These are phyloP conservation scores for Myzus persicae DNA, from an alignment of 1,140 invertebrate genomes.

Conservation along the genomic window DNA sequence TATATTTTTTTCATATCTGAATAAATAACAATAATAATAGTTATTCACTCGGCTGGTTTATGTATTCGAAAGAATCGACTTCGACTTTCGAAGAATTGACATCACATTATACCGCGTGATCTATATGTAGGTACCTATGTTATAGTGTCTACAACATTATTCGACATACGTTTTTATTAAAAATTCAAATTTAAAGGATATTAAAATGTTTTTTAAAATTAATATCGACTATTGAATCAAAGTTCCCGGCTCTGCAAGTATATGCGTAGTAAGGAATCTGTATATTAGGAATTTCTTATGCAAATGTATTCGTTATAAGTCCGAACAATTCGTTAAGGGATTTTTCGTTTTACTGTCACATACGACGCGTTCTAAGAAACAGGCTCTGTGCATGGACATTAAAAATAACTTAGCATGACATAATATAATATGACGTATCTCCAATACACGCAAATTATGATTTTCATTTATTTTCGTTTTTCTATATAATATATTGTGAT, in stretches of 20 bases:
- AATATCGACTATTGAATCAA: background rate
- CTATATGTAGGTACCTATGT: background rate
- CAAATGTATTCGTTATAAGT: background rate
- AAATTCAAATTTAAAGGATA: background rate
- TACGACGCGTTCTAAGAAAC: background rate
- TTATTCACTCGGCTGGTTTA: background rate
- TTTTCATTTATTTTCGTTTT: background rate
- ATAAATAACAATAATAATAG: constrained; percentile 6
- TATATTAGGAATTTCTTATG: background rate
- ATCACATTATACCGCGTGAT: background rate
- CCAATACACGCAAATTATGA: background rate
- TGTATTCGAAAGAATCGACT: background rate
- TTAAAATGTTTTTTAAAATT: background rate
- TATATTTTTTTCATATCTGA: background rate
- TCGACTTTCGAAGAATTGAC: background rate
- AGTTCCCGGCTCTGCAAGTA: background rate
- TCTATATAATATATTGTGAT: background rate
- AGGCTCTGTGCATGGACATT: background rate
- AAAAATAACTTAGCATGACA: background rate
- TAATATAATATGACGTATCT: background rate
- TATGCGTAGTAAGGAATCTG: background rate
- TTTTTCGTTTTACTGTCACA: background rate
- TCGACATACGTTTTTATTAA: background rate
- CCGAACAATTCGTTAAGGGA: background rate
- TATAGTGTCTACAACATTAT: background rate